A percentile compares a stretch with the other conserved stretches of the same genome.
phyloP scores from a whole-genome alignment of 2,113 vertebrate species.

The Clarias magur region DNA sequence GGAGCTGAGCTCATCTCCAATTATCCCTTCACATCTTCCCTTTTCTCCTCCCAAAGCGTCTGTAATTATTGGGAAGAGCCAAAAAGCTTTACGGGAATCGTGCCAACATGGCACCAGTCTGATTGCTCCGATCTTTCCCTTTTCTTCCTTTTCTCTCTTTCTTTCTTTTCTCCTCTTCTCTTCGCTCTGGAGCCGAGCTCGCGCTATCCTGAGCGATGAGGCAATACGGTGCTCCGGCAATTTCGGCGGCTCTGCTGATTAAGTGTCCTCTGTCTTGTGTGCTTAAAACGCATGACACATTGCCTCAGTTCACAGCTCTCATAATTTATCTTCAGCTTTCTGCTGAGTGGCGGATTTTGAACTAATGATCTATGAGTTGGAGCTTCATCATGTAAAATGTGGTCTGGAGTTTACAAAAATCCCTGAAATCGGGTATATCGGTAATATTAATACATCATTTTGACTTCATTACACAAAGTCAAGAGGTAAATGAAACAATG shows the following conservation, averaged over 20 bases:
- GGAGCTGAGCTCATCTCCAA: conserved; percentile 41
- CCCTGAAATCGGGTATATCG: not conserved
- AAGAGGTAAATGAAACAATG: no score
- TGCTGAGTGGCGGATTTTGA: conserved; percentile 26
- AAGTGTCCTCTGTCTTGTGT: conserved; percentile 3
- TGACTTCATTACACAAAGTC: no score
- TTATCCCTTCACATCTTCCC: conserved; percentile 43
- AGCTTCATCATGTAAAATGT: conserved; percentile 22
- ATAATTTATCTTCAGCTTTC: conserved; percentile 26
- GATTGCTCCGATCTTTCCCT: not conserved
- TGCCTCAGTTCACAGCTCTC: conserved; percentile 4
- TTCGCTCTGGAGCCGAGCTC: not conserved
- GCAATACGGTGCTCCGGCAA: not conserved
- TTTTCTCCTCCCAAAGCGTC: conserved; percentile 15
- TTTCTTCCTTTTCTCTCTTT: not conserved
- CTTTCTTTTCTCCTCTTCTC: not conserved
- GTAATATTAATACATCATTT: no score
- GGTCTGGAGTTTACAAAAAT: not conserved
- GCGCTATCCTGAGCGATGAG: not conserved
- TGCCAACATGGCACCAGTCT: conserved; percentile 33
- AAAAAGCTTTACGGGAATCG: conserved; percentile 48
- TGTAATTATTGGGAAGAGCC: conserved; percentile 41
- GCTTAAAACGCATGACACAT: conserved; percentile 10
- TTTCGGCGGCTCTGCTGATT: not conserved
- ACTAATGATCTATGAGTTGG: not conserved